Evolutionary conservation across 2,888 invertebrate genomes (phyloP), one percentile per base, ranked within the genome.

Genomic region (Andrena haemorrhoa): DNA sequence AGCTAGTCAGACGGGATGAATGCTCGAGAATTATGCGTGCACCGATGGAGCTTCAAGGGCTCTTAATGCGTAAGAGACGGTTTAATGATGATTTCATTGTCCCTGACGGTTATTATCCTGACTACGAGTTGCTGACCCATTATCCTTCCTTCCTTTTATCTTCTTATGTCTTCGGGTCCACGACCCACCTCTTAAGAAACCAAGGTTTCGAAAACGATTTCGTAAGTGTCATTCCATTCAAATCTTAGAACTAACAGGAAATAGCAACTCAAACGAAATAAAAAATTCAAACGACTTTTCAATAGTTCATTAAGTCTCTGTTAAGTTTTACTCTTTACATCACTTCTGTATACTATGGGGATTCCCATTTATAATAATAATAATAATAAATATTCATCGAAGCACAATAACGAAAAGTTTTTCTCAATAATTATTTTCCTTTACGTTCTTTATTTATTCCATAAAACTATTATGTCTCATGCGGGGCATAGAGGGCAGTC

Each of bases 21-120:
- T 64, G 80, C 72, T 68, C 75, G 75, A 26, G 68, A 33, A 31
- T 68, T 47, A 41, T n/a, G 51, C 33, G 31, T 49, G 65, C 73
- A 66, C 65, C 47, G 73, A 75, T 35, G 73, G 71, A 12, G 20
- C 75, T 20, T 87, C 87, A 87, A 87, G 87, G 86, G 87, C 87
- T 73, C 64, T 75, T 31, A 64, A 64, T 73, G 87, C 87, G 87
- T 86, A 86, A 82, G 80, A 85, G 81, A 8, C 51, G 35, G 66
- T 20, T 51, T 26, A 41, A 33, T 49, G 63, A 72, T 61, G 73
- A 33, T 79, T 81, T 77, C 75, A 80, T 87, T 79, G 85, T 76
- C 69, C 68, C 75, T 83, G 76, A 70, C 78, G 86, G 82, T 82
- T 77, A 64, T 53, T 56, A 49, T 66, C 16, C 74, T 33, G 85